Conservation (phyloP, 2,113 vertebrate genomes). For the Chiloscyllium plagiosum region DNA sequence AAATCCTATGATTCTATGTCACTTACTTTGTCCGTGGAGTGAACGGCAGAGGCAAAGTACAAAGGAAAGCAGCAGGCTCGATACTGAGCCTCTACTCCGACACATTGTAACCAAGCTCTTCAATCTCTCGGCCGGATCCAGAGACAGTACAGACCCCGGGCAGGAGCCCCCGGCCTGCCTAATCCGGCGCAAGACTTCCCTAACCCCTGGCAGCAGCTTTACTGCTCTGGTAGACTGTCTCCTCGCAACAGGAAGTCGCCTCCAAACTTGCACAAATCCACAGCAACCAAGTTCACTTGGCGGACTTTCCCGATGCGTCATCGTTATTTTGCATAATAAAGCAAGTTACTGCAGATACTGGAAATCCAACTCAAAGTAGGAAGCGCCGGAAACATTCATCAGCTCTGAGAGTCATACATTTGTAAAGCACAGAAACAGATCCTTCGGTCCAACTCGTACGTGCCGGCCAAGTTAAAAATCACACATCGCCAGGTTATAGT, state of each 20-base stretch:
- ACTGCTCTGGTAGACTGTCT: background rate
- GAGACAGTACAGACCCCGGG: background rate
- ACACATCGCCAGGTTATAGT: too few relatives aligned
- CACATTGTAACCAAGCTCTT: background rate
- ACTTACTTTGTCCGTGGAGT: background rate
- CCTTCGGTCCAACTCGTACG: too few relatives aligned
- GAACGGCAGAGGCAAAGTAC: background rate
- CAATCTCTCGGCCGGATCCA: background rate
- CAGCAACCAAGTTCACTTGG: background rate
- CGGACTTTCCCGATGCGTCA: background rate
- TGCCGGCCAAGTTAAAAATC: too few relatives aligned
- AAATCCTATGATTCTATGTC: too few relatives aligned
- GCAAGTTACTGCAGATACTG: background rate
- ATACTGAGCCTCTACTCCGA: too few relatives aligned
- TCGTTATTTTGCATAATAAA: background rate
- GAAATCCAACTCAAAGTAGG: background rate
- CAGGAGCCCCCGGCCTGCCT: too few relatives aligned
- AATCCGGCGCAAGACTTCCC: too few relatives aligned
- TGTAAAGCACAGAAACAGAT: too few relatives aligned
- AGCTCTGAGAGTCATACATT: background rate
- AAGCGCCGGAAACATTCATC: background rate
- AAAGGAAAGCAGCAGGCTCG: background rate
- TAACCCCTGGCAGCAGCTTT: too few relatives aligned
- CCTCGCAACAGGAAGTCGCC: background rate
- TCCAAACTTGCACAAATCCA: background rate